Evolutionary conservation across 2,113 vertebrate genomes (phyloP), one percentile per base, ranked within the genome.

Genomic region (Platycercus adscitus): DNA sequence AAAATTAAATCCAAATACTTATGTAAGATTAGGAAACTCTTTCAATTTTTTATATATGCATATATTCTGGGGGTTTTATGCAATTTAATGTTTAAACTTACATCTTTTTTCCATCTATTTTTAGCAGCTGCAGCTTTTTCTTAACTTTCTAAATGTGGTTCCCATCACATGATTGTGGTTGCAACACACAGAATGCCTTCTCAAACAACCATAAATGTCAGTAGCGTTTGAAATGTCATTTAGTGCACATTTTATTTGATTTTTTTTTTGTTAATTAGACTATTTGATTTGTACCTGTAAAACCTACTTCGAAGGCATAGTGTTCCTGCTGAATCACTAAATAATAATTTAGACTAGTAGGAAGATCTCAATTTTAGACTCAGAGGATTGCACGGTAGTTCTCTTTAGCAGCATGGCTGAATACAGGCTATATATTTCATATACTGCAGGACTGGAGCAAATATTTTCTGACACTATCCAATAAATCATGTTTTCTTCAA

Each of bases 401-500:
- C n/a, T 46, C 60, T 89, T 73, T 90, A 93, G 76, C 72, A 96
- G 68, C 44, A 79, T 71, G 71, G 80, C 41, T 95, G 89, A 90
- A 97, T 75, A 81, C 50, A 96, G 88, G 82, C 91, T 85, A 85
- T 95, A 93, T 96, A 96, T 97, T 97, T 97, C 85, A 91, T 84
- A 97, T 92, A 93, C 80, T 78, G 80, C 70, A 91, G 86, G 44
- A 91, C 84, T 88, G 89, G 72, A 96, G 96, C 84, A 97, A 97
- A 96, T 95, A 96, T 96, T 97, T 97, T 95, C 91, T 96, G 97
- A 93, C 88, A 92, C 47, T 85, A 53, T 69, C 81, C 63, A 96
- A 97, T 97, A 97, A 96, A 97, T 97, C 95, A 97, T 91, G 52
- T 96, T 97, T 97, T 96, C 92, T 96, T 95, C 93, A 92, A 82